phyloP scores from a whole-genome alignment of 2,113 vertebrate genomes.

The Ictidomys tridecemlineatus region DNA sequence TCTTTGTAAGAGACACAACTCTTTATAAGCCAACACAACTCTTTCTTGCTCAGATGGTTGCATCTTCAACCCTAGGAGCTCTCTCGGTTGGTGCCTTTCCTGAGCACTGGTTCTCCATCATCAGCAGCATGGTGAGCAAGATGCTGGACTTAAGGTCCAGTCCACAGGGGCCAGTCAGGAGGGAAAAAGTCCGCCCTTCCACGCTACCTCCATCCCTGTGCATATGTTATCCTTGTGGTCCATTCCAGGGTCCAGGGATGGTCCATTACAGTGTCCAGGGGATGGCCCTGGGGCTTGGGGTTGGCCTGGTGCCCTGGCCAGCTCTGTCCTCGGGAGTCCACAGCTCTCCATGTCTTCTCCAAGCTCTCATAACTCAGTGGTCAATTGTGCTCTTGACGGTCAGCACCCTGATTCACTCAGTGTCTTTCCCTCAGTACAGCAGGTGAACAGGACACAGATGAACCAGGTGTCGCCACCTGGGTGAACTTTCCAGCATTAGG shows the following conservation, averaged over 20 bases:
- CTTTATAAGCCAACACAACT: neutral
- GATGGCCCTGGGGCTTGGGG: no score
- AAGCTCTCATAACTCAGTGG: neutral
- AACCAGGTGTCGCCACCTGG: neutral
- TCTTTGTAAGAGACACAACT: no score
- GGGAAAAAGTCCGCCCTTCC: neutral
- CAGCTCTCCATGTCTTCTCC: neutral
- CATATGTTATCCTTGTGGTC: accelerated
- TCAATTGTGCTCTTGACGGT: no score
- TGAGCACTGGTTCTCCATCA: accelerated
- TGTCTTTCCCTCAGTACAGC: accelerated
- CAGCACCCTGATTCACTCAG: neutral
- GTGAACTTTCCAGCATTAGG: no score
- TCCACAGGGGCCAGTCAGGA: no score
- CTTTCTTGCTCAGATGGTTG: neutral
- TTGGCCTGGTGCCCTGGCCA: neutral
- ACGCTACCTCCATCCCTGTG: accelerated
- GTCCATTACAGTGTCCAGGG: neutral
- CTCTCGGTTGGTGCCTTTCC: neutral
- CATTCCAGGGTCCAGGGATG: no score
- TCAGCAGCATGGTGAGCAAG: neutral
- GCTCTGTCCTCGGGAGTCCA: neutral
- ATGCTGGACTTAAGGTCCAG: neutral
- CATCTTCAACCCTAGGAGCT: neutral
- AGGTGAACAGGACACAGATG: neutral